Evolutionary conservation across 1,140 invertebrate genomes (phyloP).

Genomic region (Papilio polytes): DNA sequence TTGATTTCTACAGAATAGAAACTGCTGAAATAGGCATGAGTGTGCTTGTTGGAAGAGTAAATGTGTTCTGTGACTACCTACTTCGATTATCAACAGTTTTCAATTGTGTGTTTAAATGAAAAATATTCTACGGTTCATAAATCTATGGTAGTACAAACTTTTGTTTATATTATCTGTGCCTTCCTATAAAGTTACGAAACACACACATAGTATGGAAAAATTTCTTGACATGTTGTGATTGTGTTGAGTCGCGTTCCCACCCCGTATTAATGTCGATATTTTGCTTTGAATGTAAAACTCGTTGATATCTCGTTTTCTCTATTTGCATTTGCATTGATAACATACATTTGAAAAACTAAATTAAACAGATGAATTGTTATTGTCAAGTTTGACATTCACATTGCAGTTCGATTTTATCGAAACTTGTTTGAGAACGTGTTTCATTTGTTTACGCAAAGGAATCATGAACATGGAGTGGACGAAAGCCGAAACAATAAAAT

Average conservation of each 20-base stretch:
- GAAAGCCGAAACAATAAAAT: conserved; percentile 12
- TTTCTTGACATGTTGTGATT: conserved; percentile 1
- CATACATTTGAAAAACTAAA: background rate
- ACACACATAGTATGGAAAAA: conserved; percentile 9
- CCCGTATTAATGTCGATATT: background rate
- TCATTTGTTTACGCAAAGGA: background rate
- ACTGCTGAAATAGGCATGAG: too few species aligned
- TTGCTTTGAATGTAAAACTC: background rate
- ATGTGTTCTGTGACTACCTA: too few species aligned
- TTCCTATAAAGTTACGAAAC: background rate
- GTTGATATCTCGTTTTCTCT: background rate
- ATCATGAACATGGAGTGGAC: background rate
- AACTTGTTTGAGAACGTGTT: conserved; percentile 14
- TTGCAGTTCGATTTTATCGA: background rate
- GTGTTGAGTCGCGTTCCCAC: background rate
- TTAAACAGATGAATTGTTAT: background rate
- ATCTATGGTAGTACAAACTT: background rate
- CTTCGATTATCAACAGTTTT: too few species aligned
- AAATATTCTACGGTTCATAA: too few species aligned
- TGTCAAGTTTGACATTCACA: conserved; percentile 1
- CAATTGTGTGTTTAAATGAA: too few species aligned
- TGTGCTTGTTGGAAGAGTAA: too few species aligned
- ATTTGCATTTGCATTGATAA: background rate
- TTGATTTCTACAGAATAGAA: too few species aligned
- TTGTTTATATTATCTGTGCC: background rate